Conservation (phyloP, 2,113 vertebrate genomes). For the Rhynchomys soricoides region DNA sequence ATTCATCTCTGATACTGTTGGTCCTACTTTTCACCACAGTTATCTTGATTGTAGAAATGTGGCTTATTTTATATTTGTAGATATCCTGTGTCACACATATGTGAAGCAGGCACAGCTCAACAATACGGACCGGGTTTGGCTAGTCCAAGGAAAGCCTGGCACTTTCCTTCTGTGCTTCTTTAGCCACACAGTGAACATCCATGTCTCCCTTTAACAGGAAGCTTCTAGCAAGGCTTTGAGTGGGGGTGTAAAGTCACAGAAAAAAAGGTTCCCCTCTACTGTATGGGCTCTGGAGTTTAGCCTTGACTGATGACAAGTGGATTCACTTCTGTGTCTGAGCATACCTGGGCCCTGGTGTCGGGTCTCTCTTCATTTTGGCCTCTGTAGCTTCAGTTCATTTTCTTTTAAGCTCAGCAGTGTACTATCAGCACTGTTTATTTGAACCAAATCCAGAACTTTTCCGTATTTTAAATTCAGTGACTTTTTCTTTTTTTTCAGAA, state of each 20-base stretch:
- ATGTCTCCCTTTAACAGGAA: not conserved
- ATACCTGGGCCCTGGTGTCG: not conserved
- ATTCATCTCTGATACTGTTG: not conserved
- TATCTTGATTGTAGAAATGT: not conserved
- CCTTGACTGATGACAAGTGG: not conserved
- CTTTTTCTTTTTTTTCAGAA: conserved; percentile 22
- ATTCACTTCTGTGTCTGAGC: not conserved
- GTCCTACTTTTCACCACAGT: not conserved
- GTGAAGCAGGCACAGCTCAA: not conserved
- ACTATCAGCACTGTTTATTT: conserved; percentile 39
- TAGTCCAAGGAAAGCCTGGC: not conserved
- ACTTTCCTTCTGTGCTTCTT: not conserved
- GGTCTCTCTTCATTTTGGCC: not conserved
- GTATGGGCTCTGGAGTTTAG: not conserved
- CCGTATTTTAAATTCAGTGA: conserved; percentile 52
- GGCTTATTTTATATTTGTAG: not conserved
- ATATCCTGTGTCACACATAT: not conserved
- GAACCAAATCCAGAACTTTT: conserved; percentile 63
- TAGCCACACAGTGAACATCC: not conserved
- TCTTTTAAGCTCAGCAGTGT: conserved; percentile 2
- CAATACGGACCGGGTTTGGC: not conserved
- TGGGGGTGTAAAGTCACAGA: not conserved
- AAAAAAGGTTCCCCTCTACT: not conserved
- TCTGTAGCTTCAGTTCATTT: not conserved
- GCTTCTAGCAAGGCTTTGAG: not conserved